Evolutionary conservation across 2,888 invertebrate genomes (phyloP).

Genomic region (Rugalucina vietnamica): DNA sequence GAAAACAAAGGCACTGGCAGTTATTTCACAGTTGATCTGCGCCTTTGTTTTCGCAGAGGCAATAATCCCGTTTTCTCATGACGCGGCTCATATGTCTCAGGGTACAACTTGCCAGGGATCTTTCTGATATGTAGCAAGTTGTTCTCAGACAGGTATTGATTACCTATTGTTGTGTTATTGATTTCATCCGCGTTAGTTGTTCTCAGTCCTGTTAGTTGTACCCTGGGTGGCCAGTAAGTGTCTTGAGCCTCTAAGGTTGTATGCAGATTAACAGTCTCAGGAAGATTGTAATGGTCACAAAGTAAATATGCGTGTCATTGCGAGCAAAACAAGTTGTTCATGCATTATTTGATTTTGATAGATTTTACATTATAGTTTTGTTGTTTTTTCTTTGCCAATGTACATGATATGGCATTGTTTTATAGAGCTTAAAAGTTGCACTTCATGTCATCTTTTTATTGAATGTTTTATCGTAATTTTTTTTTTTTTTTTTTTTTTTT

Average conservation of each 20-base stretch:
- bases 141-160: neutral
- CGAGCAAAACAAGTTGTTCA: too few species aligned
- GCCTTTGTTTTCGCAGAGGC: too few species aligned
- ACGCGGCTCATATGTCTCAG: too few species aligned
- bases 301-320: too few species aligned
- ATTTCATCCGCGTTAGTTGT: neutral
- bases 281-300: neutral
- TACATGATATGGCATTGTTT: neutral
- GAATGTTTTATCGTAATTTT: neutral
- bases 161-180: neutral
- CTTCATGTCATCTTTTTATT: neutral
- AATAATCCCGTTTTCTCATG: too few species aligned
- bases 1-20: too few species aligned
- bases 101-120: neutral
- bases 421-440: neutral
- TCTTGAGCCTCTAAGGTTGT: neutral
- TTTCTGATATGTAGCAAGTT: neutral
- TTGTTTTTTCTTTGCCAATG: neutral
- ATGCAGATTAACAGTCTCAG: neutral
- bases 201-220: neutral
- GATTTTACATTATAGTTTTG: neutral
- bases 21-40: too few species aligned
- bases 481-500: neutral
- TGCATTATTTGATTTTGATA: neutral
- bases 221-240: neutral